Evolutionary conservation across 2,113 vertebrate species (phyloP).

Genomic region (Trematomus loennbergii): DNA sequence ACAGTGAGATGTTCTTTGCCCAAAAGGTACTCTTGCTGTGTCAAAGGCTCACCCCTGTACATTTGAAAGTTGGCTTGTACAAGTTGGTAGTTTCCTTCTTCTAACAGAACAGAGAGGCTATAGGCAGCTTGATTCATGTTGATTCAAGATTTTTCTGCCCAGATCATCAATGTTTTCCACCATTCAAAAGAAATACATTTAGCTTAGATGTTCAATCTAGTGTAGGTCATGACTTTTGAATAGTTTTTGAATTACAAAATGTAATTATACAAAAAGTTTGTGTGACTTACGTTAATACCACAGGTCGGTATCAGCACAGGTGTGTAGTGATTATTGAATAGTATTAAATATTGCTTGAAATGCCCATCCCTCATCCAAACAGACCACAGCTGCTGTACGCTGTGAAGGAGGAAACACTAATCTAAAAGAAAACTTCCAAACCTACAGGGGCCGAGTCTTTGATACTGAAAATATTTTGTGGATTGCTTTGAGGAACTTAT

Average conservation of each 20-base stretch:
- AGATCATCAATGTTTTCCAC: neutral
- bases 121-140: conserved; percentile 11
- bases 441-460: neutral
- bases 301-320: too few species aligned
- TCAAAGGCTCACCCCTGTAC: neutral
- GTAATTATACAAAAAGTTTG: too few species aligned
- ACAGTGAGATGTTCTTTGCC: neutral
- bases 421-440: conserved; percentile 17
- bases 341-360: too few species aligned
- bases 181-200: conserved; percentile 10
- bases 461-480: conserved; percentile 10
- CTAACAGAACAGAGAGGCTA: neutral
- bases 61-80: neutral
- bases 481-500: conserved; percentile 13
- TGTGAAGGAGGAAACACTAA: neutral
- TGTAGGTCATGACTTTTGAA: neutral
- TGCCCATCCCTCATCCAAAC: neutral
- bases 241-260: too few species aligned
- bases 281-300: too few species aligned
- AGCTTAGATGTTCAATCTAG: conserved; percentile 5
- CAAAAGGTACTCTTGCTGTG: neutral
- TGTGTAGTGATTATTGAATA: too few species aligned
- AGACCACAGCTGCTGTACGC: conserved; percentile 2
- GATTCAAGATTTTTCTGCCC: neutral
- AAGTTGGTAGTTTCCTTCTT: neutral